Base-by-base conservation (phyloP, 2,888 invertebrate genomes). In the Philopedon plagiatum region DNA sequence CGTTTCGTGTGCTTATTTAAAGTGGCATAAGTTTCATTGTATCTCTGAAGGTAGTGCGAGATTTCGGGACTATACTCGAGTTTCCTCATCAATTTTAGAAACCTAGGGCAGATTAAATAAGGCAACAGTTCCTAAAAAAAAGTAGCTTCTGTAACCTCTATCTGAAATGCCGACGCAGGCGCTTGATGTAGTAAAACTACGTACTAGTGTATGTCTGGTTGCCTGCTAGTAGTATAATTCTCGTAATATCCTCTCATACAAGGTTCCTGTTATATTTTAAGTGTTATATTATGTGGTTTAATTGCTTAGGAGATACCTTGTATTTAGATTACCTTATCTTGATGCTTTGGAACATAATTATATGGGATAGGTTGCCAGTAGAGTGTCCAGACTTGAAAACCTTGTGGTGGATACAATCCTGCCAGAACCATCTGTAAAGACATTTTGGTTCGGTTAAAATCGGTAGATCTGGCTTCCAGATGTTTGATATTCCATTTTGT, bases 361-460 rank as follows among this genome's bases (percentile, higher is more conserved):
- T 74, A 80, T 1, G 81, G 79, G 19, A 82, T 78, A 0, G 82
- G 82, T 73, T 81, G 81, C 82, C 82, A 82, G 0, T 70, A 70
- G 4, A 81, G 37, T 1, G 72, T 58, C 90, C 90, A 91, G 72
- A 87, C 85, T 81, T 88, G 87, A 18, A 85, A 78, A 1, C 80
- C 80, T 0, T 91, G 76, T 0, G 92, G 91, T 56, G 90, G 91
- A 85, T 90, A 93, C 67, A 94, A 82, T 11, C 91, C 92, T 15
- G 93, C 91, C 71, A 93, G 83, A 54, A 91, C 88, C 21, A 90
- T 86, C 76, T 90, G 87, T 51, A 92, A 89, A 57, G 92, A 91
- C 90, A 92, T 92, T 81, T 92, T 87, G 0, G 94, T 91, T 62
- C 94, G 87, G 79, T 91, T 88, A 13, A 91, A 89, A 73, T 91